These are phyloP conservation scores for Microctonus aethiopoides DNA, from an alignment of 2,888 invertebrate species.

Conservation along the genomic window DNA sequence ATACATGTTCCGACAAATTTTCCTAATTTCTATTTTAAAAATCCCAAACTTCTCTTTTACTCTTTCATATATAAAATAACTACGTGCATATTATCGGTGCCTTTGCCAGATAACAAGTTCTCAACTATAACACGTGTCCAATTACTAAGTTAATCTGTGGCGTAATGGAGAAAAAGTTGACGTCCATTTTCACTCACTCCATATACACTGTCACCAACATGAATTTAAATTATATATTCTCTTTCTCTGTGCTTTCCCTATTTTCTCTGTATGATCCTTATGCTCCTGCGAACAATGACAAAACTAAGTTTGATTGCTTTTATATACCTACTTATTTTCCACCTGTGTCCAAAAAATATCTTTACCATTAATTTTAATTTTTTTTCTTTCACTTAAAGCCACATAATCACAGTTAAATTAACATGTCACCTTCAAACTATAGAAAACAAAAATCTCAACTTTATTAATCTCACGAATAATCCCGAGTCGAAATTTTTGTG, in stretches of 20 bases:
- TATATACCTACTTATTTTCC: too few species aligned
- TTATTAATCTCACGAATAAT: too few species aligned
- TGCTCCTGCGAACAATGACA: too few species aligned
- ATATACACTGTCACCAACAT: background rate
- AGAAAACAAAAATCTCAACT: too few species aligned
- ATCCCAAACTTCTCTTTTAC: background rate
- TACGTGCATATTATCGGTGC: slow-evolving; percentile 24
- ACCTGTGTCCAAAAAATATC: too few species aligned
- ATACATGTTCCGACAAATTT: background rate
- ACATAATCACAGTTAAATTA: too few species aligned
- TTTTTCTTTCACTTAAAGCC: too few species aligned
- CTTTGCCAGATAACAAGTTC: slow-evolving; percentile 36
- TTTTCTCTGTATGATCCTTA: too few species aligned
- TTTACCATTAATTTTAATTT: too few species aligned
- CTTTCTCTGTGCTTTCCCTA: background rate
- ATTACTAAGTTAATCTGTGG: slow-evolving; percentile 39
- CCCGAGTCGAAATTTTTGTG: too few species aligned
- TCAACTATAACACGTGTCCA: slow-evolving; percentile 38
- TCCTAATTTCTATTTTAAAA: background rate
- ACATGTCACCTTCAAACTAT: too few species aligned
- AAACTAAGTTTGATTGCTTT: too few species aligned
- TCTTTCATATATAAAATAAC: slow-evolving; percentile 12
- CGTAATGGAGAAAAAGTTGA: slow-evolving; percentile 32
- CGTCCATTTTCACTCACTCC: background rate
- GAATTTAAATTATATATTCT: background rate